Evolutionary conservation across 2,888 invertebrate genomes (phyloP).

Genomic region (Urechis unicinctus): DNA sequence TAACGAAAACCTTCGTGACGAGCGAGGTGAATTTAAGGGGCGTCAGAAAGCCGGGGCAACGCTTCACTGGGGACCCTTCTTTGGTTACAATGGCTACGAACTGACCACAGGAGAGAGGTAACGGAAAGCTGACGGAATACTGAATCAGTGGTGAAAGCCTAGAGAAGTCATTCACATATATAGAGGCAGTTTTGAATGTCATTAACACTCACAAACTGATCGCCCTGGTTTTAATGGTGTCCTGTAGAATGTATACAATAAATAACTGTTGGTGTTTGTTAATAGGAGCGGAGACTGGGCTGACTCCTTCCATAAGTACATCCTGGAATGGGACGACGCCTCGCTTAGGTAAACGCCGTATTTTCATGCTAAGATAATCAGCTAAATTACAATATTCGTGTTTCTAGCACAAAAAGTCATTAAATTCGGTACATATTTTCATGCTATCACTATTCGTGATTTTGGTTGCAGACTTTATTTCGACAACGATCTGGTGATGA

Average conservation of each 20-base stretch:
- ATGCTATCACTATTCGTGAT: not conserved
- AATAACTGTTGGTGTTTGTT: too few species aligned
- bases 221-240: too few species aligned
- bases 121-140: too few species aligned
- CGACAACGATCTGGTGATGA: slow-evolving; percentile 28
- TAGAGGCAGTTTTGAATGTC: too few species aligned
- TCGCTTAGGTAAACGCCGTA: not conserved
- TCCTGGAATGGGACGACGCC: slow-evolving; percentile 59
- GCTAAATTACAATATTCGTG: too few species aligned
- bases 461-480: slow-evolving; percentile 24
- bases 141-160: too few species aligned
- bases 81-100: slow-evolving; percentile 24
- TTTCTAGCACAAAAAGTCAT: too few species aligned
- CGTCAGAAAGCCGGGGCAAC: slow-evolving; percentile 53
- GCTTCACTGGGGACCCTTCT: slow-evolving; percentile 63
- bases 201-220: too few species aligned
- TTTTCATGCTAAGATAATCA: too few species aligned
- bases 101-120: not conserved
- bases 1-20: slow-evolving; percentile 1
- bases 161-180: too few species aligned
- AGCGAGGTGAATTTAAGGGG: slow-evolving; percentile 31
- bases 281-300: slow-evolving; percentile 34
- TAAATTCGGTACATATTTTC: not conserved
- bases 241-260: too few species aligned
- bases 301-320: slow-evolving; percentile 60